Evolutionary conservation across 2,113 vertebrate genomes (phyloP), one percentile per base, ranked within the genome.

Genomic region (Fulmarus glacialis): DNA sequence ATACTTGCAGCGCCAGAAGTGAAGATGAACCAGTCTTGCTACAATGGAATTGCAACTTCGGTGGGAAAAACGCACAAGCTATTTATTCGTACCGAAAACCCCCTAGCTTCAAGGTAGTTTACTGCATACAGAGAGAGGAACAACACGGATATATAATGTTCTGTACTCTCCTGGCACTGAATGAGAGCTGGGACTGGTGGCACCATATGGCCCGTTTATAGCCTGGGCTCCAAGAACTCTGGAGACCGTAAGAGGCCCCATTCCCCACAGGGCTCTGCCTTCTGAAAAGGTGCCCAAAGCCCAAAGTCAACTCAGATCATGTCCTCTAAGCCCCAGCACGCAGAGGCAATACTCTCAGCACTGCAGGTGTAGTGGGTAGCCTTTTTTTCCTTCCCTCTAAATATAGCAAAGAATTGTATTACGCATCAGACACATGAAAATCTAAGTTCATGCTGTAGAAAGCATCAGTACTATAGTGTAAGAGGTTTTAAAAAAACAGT

Each of bases 181-280:
- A 29, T 4, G 30, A 88, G 90, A 66, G 64, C 68, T 67, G 75
- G n/a, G 77, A 3, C 72, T 55, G 86, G 52, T 84, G 90, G 77
- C 38, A 89, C 94, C 95, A 95, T 95, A 92, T 96, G 93, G 94
- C 60, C 72, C 14, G 2, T 89, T 94, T 75, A 94, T 22, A 85
- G n/a, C 52, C 70, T 45, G 92, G 74, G 84, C 72, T 89, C 67
- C 2, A 20, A 13, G 47, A 93, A 6, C 86, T 59, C 82, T 42
- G 86, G 56, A 71, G 62, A 32, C 63, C 0, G 0, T 56, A 8
- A 87, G 59, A 64, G 56, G 47, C 55, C 34, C 11, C 7, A 3
- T 72, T 97, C 68, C 82, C 83, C 70, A 38, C 56, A 47, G 91
- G 68, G 77, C n/a, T 82, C 52, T 92, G 68, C 89, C 73, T 78